Conservation (phyloP, 1,140 invertebrate species). For the Drosophila oshimai region DNA sequence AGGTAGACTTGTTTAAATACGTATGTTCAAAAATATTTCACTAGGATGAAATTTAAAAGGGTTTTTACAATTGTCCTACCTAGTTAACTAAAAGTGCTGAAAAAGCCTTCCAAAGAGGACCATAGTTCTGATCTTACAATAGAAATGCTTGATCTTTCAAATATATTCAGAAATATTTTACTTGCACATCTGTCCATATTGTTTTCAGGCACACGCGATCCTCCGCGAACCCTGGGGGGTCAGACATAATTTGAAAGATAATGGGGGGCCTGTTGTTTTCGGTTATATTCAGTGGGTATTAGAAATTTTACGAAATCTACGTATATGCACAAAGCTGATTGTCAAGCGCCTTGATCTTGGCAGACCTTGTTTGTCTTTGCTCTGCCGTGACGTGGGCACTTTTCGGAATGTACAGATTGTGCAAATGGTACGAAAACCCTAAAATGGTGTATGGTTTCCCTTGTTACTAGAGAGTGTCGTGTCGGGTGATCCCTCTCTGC, state of each 20-base stretch:
- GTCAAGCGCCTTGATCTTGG: conserved; percentile 66
- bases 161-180: not conserved
- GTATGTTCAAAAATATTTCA: not conserved
- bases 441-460: conserved; percentile 11
- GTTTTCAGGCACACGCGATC: conserved; percentile 27
- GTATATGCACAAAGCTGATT: conserved; percentile 61
- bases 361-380: conserved; percentile 66
- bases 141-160: too few relatives aligned
- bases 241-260: conserved; percentile 55
- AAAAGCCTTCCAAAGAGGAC: too few relatives aligned
- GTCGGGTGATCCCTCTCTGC: not conserved
- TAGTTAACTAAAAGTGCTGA: too few relatives aligned
- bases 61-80: too few relatives aligned
- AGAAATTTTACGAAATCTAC: conserved; percentile 30
- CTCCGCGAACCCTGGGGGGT: conserved; percentile 42
- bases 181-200: conserved; percentile 23
- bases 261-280: conserved; percentile 55
- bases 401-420: conserved; percentile 9
- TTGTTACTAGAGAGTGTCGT: conserved; percentile 1
- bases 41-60: too few relatives aligned
- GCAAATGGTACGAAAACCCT: conserved; percentile 2
- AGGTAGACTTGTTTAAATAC: too few relatives aligned
- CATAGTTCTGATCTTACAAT: too few relatives aligned
- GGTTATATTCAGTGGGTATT: conserved; percentile 45
- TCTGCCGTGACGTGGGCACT: conserved; percentile 53